Base-by-base conservation (phyloP, 2,888 invertebrate species). In the Dinocampus coccinellae region DNA sequence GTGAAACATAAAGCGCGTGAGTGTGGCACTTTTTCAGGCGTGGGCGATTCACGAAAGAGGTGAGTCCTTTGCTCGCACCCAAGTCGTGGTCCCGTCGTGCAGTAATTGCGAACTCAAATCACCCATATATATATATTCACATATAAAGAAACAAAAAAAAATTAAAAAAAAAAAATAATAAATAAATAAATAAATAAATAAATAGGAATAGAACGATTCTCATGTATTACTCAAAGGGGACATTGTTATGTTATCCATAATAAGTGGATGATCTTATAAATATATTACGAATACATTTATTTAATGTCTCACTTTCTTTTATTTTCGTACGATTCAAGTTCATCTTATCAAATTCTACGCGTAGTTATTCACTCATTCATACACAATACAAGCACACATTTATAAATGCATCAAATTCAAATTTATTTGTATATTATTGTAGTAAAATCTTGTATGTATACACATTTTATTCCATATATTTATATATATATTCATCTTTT, bases 201-300 rank as follows among this genome's bases (percentile, higher is more conserved):
- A n/a, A n/a, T n/a, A n/a, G n/a, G n/a, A n/a, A 67, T 57, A 67
- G 61, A 68, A 52, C 36, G 57, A 58, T 55, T 55, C 42, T 22
- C 39, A 53, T 24, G 47, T 42, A 52, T 33, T 68, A 33, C 7
- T 60, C 47, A 22, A 24, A 39, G 57, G 64, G 70, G 57, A 57
- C 58, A 70, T 70, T 70, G 70, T 70, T 58, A 64, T 58, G 64
- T 58, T 57, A 67, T 57, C 42, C 34, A 68, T 64, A 70, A 64
- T 64, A 58, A n/a, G 42, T 70, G 64, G 64, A 70, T 70, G 61
- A 58, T 70, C 57, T 70, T 64, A 70, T 64, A 47, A 70, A 70
- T 53, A 70, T 64, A 70, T 70, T 55, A 47, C 39, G 58, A 55
- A 47, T 33, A 42, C 62, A 55, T 36, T 63, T 63, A 63, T n/a